Evolutionary conservation across 2,113 vertebrate genomes (phyloP).

Genomic region (Chionomys nivalis): DNA sequence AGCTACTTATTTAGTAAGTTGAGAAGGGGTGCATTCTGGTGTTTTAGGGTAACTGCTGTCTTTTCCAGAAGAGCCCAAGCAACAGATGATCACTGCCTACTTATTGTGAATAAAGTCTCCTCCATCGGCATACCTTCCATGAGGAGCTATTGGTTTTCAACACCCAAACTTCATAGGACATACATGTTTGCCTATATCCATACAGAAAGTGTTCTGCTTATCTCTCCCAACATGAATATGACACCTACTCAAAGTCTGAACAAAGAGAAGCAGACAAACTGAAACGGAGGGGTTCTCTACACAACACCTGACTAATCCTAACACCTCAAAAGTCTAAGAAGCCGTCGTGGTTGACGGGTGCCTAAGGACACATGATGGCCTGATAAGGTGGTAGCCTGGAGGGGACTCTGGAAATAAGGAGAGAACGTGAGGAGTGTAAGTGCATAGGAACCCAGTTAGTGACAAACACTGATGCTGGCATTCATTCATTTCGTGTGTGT

Average conservation of each 20-base stretch:
- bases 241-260: background rate
- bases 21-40: background rate
- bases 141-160: background rate
- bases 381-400: fast-evolving
- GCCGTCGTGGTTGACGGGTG: background rate
- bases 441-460: background rate
- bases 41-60: background rate
- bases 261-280: background rate
- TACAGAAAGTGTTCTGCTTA: background rate
- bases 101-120: fast-evolving
- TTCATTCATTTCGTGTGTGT: background rate
- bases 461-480: fast-evolving
- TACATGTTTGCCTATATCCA: background rate
- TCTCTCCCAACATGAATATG: background rate
- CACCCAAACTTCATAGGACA: background rate
- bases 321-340: background rate
- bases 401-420: background rate
- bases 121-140: fast-evolving
- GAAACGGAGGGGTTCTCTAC: background rate
- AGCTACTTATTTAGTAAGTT: background rate
- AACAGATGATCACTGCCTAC: background rate
- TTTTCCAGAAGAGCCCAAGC: background rate
- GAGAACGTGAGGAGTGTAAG: background rate
- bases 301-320: background rate
- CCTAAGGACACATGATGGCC: background rate